Evolutionary conservation across 2,113 vertebrate genomes (phyloP), one percentile per base, ranked within the genome.

Genomic region (Psittacus erithacus): DNA sequence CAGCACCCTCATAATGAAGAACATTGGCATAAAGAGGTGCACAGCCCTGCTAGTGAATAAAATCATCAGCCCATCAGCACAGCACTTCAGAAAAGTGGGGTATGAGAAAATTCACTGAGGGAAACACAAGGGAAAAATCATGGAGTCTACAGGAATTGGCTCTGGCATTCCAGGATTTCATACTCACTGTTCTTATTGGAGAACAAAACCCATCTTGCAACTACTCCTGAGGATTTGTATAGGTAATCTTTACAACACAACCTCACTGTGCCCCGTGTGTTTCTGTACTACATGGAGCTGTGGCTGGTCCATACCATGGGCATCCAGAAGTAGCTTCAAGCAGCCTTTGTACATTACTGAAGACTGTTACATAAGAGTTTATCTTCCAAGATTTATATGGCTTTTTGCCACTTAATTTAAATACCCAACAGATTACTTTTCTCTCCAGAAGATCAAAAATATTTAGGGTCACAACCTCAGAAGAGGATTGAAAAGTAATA

Each of bases 371-470:
- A 23, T 71, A 82, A 92, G 11, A 60, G 13, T 44, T 63, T 80
- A 70, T 83, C 39, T 81, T 90, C 71, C 63, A 95, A 74, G 76
- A 84, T 79, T 82, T 88, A 38, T 49, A 60, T 52, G 14, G 60
- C 49, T 93, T 92, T 49, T 86, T 87, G 18, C 43, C 29, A 77
- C 35, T 89, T 63, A 59, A 50, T 55, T 95, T 82, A 93, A 95
- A 74, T 62, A 74, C 13, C 38, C 65, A 62, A 69, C 23, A 75
- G 57, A 92, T 87, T 68, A 91, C 27, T 91, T 86, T 95, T 76
- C 53, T 88, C n/a, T 44, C 46, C 86, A 13, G 53, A 86, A 87
- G 23, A 85, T 82, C 39, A 84, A 89, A 96, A 82, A 85, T 87
- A 85, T 74, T 86, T 75, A 76, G 41, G 39, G 33, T 82, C 64